Evolutionary conservation across 2,888 invertebrate genomes (phyloP).

Genomic region (Enchytraeus crypticus): DNA sequence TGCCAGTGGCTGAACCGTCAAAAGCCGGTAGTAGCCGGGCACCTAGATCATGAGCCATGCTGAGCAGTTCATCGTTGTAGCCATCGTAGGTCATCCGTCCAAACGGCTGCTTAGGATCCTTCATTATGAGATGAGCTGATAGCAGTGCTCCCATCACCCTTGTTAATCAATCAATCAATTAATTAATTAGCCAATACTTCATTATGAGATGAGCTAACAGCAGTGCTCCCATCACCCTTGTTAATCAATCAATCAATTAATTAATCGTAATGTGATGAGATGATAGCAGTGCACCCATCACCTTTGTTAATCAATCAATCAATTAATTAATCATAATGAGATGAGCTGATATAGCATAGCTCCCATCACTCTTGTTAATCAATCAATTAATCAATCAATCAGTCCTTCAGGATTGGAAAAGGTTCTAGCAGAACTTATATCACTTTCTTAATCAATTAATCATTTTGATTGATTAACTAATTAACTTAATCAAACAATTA

Average conservation of each 20-base stretch:
- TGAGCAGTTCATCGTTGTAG: slow-evolving; percentile 56
- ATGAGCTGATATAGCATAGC: too few relatives aligned
- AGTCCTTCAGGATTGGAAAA: too few relatives aligned
- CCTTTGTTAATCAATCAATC: slow-evolving; percentile 38
- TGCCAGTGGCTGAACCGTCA: slow-evolving; percentile 55
- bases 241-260: slow-evolving; percentile 1
- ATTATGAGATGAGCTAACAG: slow-evolving; percentile 59
- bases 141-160: slow-evolving; percentile 57
- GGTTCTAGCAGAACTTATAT: too few relatives aligned
- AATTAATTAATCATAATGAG: background rate
- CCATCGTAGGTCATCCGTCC: slow-evolving; percentile 50
- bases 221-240: slow-evolving; percentile 56
- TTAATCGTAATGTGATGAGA: slow-evolving; percentile 55
- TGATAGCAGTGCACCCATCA: slow-evolving; percentile 57
- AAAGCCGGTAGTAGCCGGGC: slow-evolving; percentile 57
- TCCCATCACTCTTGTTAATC: background rate
- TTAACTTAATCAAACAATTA: too few relatives aligned
- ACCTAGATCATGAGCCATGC: slow-evolving; percentile 58
- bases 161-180: slow-evolving; percentile 8
- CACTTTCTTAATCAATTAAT: too few relatives aligned
- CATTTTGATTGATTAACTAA: too few relatives aligned
- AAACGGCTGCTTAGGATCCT: slow-evolving; percentile 54
- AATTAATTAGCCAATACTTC: slow-evolving; percentile 42
- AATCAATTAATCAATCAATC: background rate
- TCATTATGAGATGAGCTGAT: slow-evolving; percentile 58